A percentile compares a stretch with the other conserved stretches of the same genome.
phyloP scores from a whole-genome alignment of 2,888 invertebrate genomes.

The Trilocha varians region DNA sequence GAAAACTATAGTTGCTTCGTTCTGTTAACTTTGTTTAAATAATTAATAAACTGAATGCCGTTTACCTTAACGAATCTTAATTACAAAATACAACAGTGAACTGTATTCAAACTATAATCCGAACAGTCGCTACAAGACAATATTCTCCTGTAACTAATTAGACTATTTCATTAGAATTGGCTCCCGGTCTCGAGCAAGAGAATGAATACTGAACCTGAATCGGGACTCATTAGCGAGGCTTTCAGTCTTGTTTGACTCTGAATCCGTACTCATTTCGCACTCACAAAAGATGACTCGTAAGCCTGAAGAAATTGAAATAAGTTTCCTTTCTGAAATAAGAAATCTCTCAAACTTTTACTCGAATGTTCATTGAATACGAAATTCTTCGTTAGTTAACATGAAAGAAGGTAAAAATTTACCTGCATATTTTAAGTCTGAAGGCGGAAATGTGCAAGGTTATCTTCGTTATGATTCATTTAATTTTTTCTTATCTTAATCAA shows the following conservation, averaged over 20 bases:
- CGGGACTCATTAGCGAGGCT: slow-evolving; percentile 36
- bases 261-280: slow-evolving; percentile 34
- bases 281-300: slow-evolving; percentile 30
- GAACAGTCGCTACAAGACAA: too few relatives aligned
- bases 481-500: not conserved
- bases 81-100: too few relatives aligned
- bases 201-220: slow-evolving; percentile 27
- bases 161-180: too few relatives aligned
- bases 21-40: too few relatives aligned
- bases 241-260: slow-evolving; percentile 38
- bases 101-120: too few relatives aligned
- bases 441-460: not conserved
- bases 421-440: not conserved
- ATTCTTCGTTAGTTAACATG: not conserved
- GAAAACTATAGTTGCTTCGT: too few relatives aligned
- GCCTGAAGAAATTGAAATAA: slow-evolving; percentile 25
- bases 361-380: slow-evolving; percentile 6
- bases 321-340: slow-evolving; percentile 20
- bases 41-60: too few relatives aligned
- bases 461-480: not conserved
- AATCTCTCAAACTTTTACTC: slow-evolving; percentile 10
- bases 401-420: not conserved
- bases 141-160: too few relatives aligned
- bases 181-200: too few relatives aligned
- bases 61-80: too few relatives aligned